phyloP scores from a whole-genome alignment of 2,113 vertebrate species.

The Acrocephalus arundinaceus region DNA sequence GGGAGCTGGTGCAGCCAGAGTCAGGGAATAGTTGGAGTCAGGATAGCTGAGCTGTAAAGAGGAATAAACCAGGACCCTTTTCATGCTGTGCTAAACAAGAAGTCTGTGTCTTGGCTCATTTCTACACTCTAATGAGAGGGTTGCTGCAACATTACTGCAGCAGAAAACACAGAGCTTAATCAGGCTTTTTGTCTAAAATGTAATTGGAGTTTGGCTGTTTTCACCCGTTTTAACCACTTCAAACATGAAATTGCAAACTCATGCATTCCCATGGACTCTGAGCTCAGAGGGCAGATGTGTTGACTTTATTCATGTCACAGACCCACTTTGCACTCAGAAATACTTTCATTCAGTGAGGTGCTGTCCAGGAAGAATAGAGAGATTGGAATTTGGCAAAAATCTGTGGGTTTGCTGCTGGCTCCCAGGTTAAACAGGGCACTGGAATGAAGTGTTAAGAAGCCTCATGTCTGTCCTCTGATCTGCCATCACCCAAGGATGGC shows the following conservation, averaged over 20 bases:
- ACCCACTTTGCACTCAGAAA: background rate
- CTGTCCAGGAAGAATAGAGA: background rate
- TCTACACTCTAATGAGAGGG: background rate
- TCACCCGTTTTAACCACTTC: constrained; percentile 16
- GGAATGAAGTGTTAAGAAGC: background rate
- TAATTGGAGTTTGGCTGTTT: background rate
- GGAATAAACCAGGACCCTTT: background rate
- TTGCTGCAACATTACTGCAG: background rate
- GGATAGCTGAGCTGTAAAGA: background rate
- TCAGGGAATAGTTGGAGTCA: background rate
- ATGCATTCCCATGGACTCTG: background rate
- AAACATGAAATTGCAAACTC: background rate
- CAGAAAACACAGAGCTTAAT: background rate
- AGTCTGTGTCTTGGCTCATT: background rate
- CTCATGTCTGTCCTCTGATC: background rate
- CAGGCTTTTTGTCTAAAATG: constrained; percentile 21
- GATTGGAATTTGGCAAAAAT: background rate
- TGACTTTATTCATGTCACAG: background rate
- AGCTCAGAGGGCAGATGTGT: background rate
- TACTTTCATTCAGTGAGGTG: background rate
- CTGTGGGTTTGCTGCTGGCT: background rate
- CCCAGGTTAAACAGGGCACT: background rate
- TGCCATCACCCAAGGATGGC: background rate
- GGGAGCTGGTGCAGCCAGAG: background rate
- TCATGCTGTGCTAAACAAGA: background rate